These are phyloP conservation scores for Coccyzus lansbergi DNA, from an alignment of 2,797 vertebrate species.

Conservation along the genomic window DNA sequence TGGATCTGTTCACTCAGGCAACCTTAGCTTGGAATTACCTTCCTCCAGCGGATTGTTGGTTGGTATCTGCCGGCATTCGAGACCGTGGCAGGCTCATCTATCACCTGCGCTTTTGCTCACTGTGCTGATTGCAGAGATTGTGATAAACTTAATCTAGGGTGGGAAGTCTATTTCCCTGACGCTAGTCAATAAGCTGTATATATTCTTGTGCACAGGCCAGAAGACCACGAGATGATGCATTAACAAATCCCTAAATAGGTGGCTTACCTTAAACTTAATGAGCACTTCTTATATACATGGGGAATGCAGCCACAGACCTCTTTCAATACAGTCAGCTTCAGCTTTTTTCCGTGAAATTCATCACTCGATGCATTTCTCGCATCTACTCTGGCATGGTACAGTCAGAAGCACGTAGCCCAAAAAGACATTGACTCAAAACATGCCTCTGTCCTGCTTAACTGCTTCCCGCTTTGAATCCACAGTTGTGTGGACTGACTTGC, in stretches of 20 bases:
- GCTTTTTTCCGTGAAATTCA: background rate
- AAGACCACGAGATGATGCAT: background rate
- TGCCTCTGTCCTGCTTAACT: background rate
- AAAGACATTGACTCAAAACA: background rate
- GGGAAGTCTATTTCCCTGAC: slow-evolving; percentile 42
- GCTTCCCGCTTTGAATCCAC: background rate
- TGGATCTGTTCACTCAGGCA: background rate
- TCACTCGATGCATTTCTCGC: background rate
- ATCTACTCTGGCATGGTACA: background rate
- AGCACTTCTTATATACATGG: background rate
- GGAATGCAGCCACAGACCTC: background rate
- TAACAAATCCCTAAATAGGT: slow-evolving; percentile 31
- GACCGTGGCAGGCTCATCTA: slow-evolving; percentile 15
- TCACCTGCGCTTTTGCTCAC: slow-evolving; percentile 27
- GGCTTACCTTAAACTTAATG: background rate
- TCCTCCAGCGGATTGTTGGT: background rate
- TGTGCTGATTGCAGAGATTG: slow-evolving; percentile 36
- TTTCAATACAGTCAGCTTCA: background rate
- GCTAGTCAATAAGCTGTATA: slow-evolving; percentile 19
- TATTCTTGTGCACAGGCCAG: background rate
- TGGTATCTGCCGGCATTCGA: slow-evolving; percentile 17
- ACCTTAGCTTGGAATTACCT: slow-evolving; percentile 12
- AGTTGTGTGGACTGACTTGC: background rate
- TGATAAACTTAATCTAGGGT: slow-evolving; percentile 48
- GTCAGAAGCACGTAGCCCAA: background rate